These are phyloP conservation scores for Temnothorax ravouxi DNA, from an alignment of 2,888 invertebrate genomes.

Conservation along the genomic window DNA sequence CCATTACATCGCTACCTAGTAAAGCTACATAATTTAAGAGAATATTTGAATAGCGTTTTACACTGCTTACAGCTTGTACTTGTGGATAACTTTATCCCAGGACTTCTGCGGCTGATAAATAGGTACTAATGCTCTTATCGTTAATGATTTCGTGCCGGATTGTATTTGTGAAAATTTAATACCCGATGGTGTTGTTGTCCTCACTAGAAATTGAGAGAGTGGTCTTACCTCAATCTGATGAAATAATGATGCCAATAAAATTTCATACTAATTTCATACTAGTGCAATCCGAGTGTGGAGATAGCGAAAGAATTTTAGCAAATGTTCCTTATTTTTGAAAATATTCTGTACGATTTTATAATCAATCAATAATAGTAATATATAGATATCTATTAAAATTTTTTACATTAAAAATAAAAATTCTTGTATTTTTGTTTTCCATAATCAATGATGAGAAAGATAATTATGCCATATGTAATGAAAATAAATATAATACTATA, in stretches of 20 bases:
- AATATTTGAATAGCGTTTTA: constrained; percentile 79
- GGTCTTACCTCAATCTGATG: not conserved
- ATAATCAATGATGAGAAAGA: too few relatives aligned
- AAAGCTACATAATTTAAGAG: constrained; percentile 77
- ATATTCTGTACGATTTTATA: too few relatives aligned
- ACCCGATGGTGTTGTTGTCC: not conserved
- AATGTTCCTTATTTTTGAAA: not conserved
- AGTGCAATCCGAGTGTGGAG: not conserved
- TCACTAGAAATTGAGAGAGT: not conserved
- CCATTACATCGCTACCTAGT: not conserved
- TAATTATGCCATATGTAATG: too few relatives aligned
- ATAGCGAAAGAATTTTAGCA: not conserved
- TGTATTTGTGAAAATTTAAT: constrained; percentile 39
- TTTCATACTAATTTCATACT: not conserved
- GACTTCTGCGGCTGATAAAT: constrained; percentile 69
- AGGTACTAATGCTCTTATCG: constrained; percentile 76
- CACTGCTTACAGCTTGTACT: constrained; percentile 76
- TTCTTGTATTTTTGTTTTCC: too few relatives aligned
- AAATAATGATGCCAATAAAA: not conserved
- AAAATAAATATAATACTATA: too few relatives aligned
- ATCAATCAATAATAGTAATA: too few relatives aligned
- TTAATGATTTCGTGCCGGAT: constrained; percentile 71
- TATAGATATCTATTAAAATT: too few relatives aligned
- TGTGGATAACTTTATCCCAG: constrained; percentile 69
- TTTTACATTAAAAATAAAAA: too few relatives aligned